A percentile compares a stretch with the other conserved stretches of the same genome.
Conservation (phyloP, 2,113 vertebrate genomes). For the Siniperca chuatsi region DNA sequence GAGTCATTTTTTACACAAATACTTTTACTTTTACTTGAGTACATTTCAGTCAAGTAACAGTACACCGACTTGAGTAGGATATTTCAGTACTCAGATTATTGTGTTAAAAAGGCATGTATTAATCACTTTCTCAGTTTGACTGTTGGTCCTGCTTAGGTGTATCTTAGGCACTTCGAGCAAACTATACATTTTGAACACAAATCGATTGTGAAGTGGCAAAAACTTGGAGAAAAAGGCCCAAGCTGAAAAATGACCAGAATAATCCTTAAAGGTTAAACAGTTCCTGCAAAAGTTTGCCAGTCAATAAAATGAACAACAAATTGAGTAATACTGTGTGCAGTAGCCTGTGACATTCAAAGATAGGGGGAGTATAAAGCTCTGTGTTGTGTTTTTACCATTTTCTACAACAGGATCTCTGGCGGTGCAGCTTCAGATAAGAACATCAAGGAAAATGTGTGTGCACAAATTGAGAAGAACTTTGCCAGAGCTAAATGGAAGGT, state of each 20-base stretch:
- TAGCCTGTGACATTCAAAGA: not conserved
- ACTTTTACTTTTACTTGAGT: too few species aligned
- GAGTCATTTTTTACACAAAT: too few species aligned
- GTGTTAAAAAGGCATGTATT: not conserved
- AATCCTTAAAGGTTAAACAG: slow-evolving; percentile 25
- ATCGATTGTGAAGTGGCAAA: not conserved
- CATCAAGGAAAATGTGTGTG: slow-evolving; percentile 97
- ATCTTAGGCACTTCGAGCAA: not conserved
- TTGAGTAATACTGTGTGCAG: slow-evolving; percentile 15
- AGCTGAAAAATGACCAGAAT: not conserved
- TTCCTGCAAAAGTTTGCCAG: slow-evolving; percentile 24
- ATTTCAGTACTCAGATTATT: not conserved
- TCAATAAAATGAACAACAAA: slow-evolving; percentile 32
- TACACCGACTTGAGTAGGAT: too few species aligned
- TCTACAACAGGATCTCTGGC: slow-evolving; percentile 92
- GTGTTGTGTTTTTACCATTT: slow-evolving; percentile 32
- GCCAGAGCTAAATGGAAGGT: slow-evolving; percentile 99
- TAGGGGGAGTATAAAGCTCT: not conserved
- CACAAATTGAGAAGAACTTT: slow-evolving; percentile 99
- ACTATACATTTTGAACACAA: not conserved
- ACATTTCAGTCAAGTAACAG: too few species aligned
- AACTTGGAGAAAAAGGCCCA: not conserved
- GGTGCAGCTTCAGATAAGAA: slow-evolving; percentile 98
- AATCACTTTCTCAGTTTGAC: not conserved
- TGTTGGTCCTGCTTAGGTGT: too few species aligned